Conservation (phyloP, 2,113 vertebrate species). For the Ageneiosus marmoratus region DNA sequence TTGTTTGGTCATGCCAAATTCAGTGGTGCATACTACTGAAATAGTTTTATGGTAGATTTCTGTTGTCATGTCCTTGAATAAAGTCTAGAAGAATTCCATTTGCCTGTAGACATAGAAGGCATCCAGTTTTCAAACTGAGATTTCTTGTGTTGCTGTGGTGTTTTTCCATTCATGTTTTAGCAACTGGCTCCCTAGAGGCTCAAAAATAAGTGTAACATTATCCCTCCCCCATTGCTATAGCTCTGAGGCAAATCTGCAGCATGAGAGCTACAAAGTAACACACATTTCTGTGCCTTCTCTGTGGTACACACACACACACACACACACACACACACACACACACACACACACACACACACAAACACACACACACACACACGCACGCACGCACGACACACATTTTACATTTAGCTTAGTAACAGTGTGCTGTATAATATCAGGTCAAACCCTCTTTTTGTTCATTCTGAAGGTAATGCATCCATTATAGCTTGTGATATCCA, state of each 20-base stretch:
- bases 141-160: constrained; percentile 38
- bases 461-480: constrained; percentile 73
- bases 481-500: constrained; percentile 72
- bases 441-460: constrained; percentile 73
- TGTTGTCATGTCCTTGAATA: not conserved
- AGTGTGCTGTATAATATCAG: constrained; percentile 37
- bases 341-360: no score
- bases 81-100: not conserved
- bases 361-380: no score
- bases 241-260: constrained; percentile 38
- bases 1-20: not conserved
- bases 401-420: constrained; percentile 31
- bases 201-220: constrained; percentile 51
- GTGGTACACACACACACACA: not conserved
- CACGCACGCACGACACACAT: not conserved
- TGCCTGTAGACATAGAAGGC: constrained; percentile 20
- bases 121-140: constrained; percentile 12
- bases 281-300: not conserved
- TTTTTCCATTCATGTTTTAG: constrained; percentile 50
- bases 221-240: constrained; percentile 27
- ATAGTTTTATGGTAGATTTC: not conserved
- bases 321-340: constrained; percentile 35
- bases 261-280: constrained; percentile 24
- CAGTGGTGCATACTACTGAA: not conserved
- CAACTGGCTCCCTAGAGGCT: constrained; percentile 28